Conservation (phyloP, 2,113 vertebrate genomes). For the Tauraco erythrolophus region DNA sequence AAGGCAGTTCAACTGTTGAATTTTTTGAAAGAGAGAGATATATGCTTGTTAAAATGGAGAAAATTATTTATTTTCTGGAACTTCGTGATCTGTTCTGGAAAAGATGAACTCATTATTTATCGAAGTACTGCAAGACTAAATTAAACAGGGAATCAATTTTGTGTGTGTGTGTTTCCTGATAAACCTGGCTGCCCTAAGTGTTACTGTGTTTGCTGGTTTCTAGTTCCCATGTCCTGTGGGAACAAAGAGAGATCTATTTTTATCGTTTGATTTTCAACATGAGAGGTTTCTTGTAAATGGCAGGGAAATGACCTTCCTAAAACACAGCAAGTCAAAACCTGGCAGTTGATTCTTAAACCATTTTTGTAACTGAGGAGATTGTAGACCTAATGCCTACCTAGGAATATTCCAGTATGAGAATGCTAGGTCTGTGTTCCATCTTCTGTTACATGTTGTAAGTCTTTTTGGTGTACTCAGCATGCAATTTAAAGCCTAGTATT, state of each 20-base stretch:
- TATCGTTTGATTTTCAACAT: neutral
- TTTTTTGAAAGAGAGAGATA: neutral
- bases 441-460: neutral
- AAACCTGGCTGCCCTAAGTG: neutral
- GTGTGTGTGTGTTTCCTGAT: neutral
- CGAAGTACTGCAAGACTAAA: neutral
- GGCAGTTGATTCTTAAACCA: neutral
- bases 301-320: neutral
- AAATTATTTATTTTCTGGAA: neutral
- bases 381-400: neutral
- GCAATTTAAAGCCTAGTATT: neutral
- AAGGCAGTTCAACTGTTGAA: neutral
- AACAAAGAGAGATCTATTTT: neutral
- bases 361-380: neutral
- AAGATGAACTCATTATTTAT: neutral
- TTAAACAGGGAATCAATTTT: neutral
- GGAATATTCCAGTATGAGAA: neutral
- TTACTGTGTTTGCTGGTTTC: neutral
- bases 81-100: neutral
- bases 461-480: neutral
- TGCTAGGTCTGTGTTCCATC: neutral
- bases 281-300: neutral
- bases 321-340: neutral
- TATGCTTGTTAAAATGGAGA: neutral
- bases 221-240: neutral